Evolutionary conservation across 2,113 vertebrate genomes (phyloP), one percentile per base, ranked within the genome.

Genomic region (Plectropomus leopardus): DNA sequence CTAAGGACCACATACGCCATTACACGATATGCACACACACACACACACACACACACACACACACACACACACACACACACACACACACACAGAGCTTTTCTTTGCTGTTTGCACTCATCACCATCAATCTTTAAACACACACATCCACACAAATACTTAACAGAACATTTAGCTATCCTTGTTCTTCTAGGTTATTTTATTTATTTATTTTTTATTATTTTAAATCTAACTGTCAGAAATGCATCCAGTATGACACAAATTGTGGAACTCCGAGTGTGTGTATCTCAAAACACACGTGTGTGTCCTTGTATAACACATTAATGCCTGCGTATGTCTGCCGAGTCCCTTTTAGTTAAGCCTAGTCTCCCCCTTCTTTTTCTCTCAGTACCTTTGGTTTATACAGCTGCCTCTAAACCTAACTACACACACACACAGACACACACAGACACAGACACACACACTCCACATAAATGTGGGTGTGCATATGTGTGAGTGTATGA

Each of bases 371-470:
- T 26, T 30, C 34, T 40, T 51, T 71, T 32, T 36, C 26, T 48
- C 44, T 42, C 14, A 42, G 3, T 74, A 77, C 71, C 67, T 78
- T 77, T 72, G 34, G 85, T 88, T 88, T 77, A 86, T 64, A 78
- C 86, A 88, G 83, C 83, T 91, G 86, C 24, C 53, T 53, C 24
- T 34, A 54, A 73, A 44, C 50, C 24, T 19, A 23, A 23, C 74
- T 64, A 15, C 1, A 26, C 34, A 13, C 69, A 34, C 30, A 11
- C 9, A 28, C 61, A 28, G 40, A 28, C 61, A 19, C 61, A 14
- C 30, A 16, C 30, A 42, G 28, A 58, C 19, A 58, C 30, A 21
- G 32, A 32, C 55, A n/a, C 57, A 59, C 42, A 26, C 15, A 28
- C 48, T 17, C 8, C 21, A 40, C 58, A 40, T 24, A 42, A 16